Conservation (phyloP, 2,113 vertebrate genomes). For the Pipa parva region DNA sequence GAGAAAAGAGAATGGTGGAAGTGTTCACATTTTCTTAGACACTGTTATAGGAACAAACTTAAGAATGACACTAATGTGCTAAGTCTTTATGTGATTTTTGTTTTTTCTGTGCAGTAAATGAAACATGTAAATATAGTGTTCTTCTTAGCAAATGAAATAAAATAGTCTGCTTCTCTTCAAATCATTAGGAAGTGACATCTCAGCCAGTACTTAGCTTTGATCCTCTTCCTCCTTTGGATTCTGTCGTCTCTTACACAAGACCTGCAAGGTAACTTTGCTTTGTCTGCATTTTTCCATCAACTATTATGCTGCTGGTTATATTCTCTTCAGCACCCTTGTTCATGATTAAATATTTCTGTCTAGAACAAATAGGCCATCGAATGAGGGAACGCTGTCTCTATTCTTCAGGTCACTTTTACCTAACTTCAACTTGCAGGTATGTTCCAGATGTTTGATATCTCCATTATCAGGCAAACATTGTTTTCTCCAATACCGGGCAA, state of each 20-base stretch:
- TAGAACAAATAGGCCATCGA: slow-evolving; percentile 60
- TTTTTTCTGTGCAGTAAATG: too few relatives aligned
- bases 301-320: not conserved
- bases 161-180: too few relatives aligned
- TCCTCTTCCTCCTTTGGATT: slow-evolving; percentile 86
- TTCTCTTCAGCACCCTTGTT: not conserved
- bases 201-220: slow-evolving; percentile 93
- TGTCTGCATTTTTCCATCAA: not conserved
- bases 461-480: too few relatives aligned
- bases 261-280: slow-evolving; percentile 77
- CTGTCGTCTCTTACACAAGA: slow-evolving; percentile 79
- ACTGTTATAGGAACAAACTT: too few relatives aligned
- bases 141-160: too few relatives aligned
- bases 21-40: too few relatives aligned
- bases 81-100: too few relatives aligned
- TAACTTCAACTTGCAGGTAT: slow-evolving; percentile 88
- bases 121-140: too few relatives aligned
- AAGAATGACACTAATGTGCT: too few relatives aligned
- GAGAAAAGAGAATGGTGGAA: too few relatives aligned
- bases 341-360: slow-evolving; percentile 19
- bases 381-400: slow-evolving; percentile 85
- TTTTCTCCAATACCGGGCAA: too few relatives aligned
- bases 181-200: slow-evolving; percentile 84
- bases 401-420: slow-evolving; percentile 93
- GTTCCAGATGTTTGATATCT: slow-evolving; percentile 22